Evolutionary conservation across 2,113 vertebrate species (phyloP).

Genomic region (Dromiciops gliroides): DNA sequence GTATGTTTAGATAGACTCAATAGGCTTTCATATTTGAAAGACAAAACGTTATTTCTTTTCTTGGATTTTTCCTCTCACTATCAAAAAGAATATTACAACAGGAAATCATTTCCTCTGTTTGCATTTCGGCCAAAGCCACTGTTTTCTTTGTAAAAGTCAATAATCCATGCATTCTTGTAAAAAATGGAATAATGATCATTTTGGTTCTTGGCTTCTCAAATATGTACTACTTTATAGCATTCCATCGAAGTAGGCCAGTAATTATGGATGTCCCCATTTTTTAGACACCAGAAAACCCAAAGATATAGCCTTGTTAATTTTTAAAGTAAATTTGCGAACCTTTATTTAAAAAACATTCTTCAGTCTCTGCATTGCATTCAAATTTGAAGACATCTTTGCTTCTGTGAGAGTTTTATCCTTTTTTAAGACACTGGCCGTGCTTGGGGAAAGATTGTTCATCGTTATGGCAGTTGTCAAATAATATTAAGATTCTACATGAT

Average conservation of each 20-base stretch:
- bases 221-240: conserved; percentile 54
- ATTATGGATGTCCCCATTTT: conserved; percentile 50
- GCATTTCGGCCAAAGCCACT: conserved; percentile 34
- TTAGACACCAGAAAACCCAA: conserved; percentile 29
- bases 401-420: conserved; percentile 14
- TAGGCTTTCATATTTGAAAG: conserved; percentile 50
- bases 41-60: conserved; percentile 46
- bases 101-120: conserved; percentile 56
- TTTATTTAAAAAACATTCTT: conserved; percentile 48
- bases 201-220: conserved; percentile 54
- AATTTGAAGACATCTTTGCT: conserved; percentile 53
- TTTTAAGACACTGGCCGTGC: conserved; percentile 44
- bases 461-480: conserved; percentile 63
- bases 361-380: conserved; percentile 40
- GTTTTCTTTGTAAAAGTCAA: not conserved
- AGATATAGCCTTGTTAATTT: conserved; percentile 58
- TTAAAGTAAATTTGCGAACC: conserved; percentile 53
- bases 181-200: conserved; percentile 62
- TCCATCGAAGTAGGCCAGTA: conserved; percentile 50
- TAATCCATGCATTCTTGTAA: conserved; percentile 54
- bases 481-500: conserved; percentile 34
- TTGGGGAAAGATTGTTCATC: conserved; percentile 44
- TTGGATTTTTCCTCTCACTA: conserved; percentile 32
- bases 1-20: conserved; percentile 45
- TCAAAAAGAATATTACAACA: conserved; percentile 51